A percentile compares a stretch with the other conserved stretches of the same genome.
These are phyloP conservation scores for Zophobas morio DNA, from an alignment of 1,140 invertebrate genomes.

Conservation along the genomic window DNA sequence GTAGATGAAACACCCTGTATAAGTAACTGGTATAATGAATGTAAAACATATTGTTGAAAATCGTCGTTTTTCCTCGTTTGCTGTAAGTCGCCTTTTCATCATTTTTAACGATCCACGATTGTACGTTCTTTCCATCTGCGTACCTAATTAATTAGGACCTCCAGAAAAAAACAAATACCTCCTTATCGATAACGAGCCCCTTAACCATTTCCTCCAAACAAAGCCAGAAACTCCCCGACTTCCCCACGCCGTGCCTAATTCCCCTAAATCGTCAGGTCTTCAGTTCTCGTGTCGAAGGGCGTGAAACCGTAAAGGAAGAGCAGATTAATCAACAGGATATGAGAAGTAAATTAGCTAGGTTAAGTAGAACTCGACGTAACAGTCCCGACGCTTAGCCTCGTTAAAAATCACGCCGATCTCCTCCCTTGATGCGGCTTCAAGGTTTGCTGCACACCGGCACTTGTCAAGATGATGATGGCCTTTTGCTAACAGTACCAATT, in stretches of 20 bases:
- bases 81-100: too few species aligned
- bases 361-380: background rate
- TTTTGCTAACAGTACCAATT: conserved; percentile 25
- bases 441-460: background rate
- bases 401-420: conserved; percentile 6
- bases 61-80: too few species aligned
- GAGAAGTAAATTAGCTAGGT: conserved; percentile 14
- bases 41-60: too few species aligned
- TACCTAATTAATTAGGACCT: too few species aligned
- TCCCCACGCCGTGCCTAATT: conserved; percentile 7
- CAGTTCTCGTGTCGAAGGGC: conserved; percentile 2
- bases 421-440: background rate
- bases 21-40: too few species aligned
- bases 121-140: too few species aligned
- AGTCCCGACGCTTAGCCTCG: background rate
- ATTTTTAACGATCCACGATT: too few species aligned
- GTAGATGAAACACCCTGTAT: too few species aligned
- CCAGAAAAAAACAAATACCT: too few species aligned
- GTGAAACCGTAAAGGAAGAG: conserved; percentile 17
- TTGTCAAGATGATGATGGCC: background rate
- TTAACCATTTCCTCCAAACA: background rate
- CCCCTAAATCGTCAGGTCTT: background rate
- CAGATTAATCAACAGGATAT: conserved; percentile 28
- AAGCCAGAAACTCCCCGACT: background rate
- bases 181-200: too few species aligned